phyloP scores from a whole-genome alignment of 1,140 invertebrate species.

The Pogonomyrmex barbatus region DNA sequence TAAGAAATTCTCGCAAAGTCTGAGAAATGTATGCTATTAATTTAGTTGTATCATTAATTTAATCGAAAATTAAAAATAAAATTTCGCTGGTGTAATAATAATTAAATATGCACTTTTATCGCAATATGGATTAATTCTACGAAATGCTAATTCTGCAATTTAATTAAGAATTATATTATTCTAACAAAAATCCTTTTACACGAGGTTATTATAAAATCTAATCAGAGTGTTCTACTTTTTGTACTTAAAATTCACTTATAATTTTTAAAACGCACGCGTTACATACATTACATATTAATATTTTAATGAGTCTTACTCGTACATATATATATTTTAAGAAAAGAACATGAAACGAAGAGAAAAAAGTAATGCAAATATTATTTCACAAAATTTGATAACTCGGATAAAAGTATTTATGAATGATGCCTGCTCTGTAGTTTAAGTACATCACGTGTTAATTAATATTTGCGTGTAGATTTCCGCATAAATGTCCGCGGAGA shows the following conservation, averaged over 20 bases:
- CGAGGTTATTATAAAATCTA: not conserved
- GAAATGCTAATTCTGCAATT: not conserved
- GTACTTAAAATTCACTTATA: not conserved
- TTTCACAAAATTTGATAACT: not conserved
- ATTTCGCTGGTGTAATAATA: not conserved
- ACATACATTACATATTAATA: not conserved
- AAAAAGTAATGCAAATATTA: not conserved
- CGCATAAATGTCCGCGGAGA: not conserved
- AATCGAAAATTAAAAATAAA: not conserved
- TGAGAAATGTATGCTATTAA: slow-evolving; percentile 1
- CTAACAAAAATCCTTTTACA: not conserved
- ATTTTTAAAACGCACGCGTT: not conserved
- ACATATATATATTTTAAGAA: not conserved
- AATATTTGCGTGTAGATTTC: slow-evolving; percentile 20
- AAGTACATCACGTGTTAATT: not conserved
- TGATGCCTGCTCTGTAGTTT: not conserved
- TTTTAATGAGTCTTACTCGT: not conserved
- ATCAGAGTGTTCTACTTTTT: not conserved
- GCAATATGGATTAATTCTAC: not conserved
- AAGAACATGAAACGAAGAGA: not conserved
- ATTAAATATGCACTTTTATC: not conserved
- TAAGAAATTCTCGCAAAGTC: not conserved
- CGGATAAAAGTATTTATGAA: slow-evolving; percentile 13
- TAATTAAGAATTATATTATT: slow-evolving; percentile 16
- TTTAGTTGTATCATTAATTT: not conserved